Conservation (phyloP, 2,113 vertebrate genomes). For the Piaya cayana region DNA sequence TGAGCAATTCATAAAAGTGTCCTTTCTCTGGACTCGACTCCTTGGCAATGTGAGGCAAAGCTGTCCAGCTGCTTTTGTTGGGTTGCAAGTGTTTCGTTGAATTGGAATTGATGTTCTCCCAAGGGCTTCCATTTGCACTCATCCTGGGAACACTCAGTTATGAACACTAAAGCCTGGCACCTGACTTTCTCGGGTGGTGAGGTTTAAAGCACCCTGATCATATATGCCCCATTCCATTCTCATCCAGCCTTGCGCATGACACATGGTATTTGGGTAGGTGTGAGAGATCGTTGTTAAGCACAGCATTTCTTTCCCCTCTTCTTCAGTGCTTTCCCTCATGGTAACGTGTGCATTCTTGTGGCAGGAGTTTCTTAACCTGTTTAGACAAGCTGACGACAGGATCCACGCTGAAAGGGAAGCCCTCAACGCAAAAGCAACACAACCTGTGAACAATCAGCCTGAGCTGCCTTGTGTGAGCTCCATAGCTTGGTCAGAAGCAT, state of each 20-base stretch:
- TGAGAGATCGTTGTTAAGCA: background rate
- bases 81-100: background rate
- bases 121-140: background rate
- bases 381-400: background rate
- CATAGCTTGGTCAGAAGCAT: background rate
- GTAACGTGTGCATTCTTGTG: rapidly evolving
- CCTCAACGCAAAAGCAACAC: background rate
- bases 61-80: background rate
- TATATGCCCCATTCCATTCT: background rate
- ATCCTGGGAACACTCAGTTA: background rate
- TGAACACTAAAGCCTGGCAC: background rate
- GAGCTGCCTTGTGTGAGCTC: background rate
- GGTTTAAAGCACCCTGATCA: background rate
- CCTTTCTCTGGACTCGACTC: background rate
- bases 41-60: background rate
- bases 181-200: background rate
- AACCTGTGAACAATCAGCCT: background rate
- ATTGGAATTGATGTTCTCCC: background rate
- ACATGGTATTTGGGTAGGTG: background rate
- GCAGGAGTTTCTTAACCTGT: background rate
- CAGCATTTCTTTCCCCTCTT: background rate
- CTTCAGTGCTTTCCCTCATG: background rate
- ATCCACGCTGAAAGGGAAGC: background rate
- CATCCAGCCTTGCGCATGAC: background rate
- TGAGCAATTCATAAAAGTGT: background rate